Conservation (phyloP, 1,140 invertebrate genomes). For the Orchesella cincta region DNA sequence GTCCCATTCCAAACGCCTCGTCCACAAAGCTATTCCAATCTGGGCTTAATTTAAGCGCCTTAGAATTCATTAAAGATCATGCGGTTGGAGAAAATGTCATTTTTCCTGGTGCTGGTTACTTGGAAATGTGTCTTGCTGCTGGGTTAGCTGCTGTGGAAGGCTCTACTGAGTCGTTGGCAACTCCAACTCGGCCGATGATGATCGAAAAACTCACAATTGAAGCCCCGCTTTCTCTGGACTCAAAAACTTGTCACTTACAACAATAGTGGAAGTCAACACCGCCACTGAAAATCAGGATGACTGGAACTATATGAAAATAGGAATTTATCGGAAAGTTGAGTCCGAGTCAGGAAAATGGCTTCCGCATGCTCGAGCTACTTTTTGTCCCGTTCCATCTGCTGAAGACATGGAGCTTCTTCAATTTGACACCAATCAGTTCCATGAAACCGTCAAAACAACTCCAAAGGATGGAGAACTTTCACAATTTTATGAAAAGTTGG, state of each 20-base stretch:
- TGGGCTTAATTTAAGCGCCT: conserved; percentile 9
- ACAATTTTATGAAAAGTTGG: conserved; percentile 20
- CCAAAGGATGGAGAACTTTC: not conserved
- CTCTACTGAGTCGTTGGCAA: no score
- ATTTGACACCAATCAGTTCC: not conserved
- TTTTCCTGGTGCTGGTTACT: conserved; percentile 35
- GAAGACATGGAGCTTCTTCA: not conserved
- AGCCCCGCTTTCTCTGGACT: conserved; percentile 27
- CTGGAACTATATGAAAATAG: not conserved
- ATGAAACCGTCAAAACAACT: not conserved
- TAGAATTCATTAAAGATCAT: conserved; percentile 37
- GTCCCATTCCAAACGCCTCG: conserved; percentile 4
- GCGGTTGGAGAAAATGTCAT: conserved; percentile 33
- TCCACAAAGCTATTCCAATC: conserved; percentile 21
- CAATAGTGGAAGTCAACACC: not conserved
- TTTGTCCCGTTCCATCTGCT: not conserved
- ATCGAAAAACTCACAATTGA: conserved; percentile 40
- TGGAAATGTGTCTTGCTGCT: conserved; percentile 38
- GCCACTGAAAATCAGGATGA: no score
- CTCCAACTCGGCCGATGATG: not conserved
- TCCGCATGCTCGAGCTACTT: not conserved
- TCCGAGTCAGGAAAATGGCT: not conserved
- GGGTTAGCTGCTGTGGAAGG: not conserved
- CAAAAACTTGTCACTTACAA: not conserved
- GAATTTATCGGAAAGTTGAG: not conserved